Conservation (phyloP, 2,797 vertebrate genomes). For the Aeoliscus strigatus region DNA sequence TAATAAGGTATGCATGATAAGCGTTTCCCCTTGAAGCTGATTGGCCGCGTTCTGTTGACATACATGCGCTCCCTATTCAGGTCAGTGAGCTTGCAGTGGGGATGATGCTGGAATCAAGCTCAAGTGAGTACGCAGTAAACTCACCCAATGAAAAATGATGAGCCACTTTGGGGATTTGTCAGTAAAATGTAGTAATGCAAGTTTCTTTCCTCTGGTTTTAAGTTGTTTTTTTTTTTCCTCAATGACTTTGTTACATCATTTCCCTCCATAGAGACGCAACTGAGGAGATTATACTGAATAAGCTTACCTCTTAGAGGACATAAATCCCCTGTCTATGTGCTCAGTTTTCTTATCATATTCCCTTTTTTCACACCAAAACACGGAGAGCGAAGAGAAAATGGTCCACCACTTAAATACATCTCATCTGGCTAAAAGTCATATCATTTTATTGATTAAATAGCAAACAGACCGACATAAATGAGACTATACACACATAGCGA, state of each 20-base stretch:
- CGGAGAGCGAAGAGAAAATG: background rate
- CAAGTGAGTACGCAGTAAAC: slow-evolving; percentile 28
- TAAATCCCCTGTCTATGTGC: slow-evolving; percentile 3
- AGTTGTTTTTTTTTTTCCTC: background rate
- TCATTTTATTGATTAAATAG: slow-evolving; percentile 82
- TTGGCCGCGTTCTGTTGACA: slow-evolving; percentile 58
- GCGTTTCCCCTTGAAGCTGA: slow-evolving; percentile 51
- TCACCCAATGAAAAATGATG: slow-evolving; percentile 22
- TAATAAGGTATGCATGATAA: slow-evolving; percentile 63
- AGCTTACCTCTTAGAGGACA: background rate
- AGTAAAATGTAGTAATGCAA: too few relatives aligned
- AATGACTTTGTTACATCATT: slow-evolving; percentile 11
- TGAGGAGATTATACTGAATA: background rate
- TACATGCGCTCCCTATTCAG: slow-evolving; percentile 66
- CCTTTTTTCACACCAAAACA: background rate
- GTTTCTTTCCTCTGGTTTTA: slow-evolving; percentile 4
- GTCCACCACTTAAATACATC: slow-evolving; percentile 38
- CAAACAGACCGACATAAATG: slow-evolving; percentile 75
- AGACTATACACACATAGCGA: slow-evolving; percentile 65
- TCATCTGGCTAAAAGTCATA: slow-evolving; percentile 39
- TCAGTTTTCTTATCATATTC: slow-evolving; percentile 4
- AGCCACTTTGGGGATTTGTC: slow-evolving; percentile 14
- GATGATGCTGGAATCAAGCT: slow-evolving; percentile 40
- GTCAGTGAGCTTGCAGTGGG: slow-evolving; percentile 70
- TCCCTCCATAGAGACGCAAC: slow-evolving; percentile 4